These are phyloP conservation scores for Nothoprocta perdicaria DNA, from an alignment of 2,113 vertebrate species.

Conservation along the genomic window DNA sequence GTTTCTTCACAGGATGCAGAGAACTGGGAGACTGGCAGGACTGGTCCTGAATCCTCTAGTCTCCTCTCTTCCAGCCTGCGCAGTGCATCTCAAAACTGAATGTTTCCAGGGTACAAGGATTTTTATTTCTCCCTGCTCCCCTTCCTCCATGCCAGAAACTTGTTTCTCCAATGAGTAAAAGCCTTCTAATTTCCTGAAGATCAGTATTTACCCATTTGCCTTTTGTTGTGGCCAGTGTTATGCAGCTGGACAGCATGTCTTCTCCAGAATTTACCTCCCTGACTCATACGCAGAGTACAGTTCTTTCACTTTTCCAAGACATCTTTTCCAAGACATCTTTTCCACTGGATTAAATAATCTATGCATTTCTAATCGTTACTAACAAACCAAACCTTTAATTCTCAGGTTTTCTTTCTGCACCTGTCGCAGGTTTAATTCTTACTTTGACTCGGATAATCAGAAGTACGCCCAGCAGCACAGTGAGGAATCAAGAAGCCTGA, in stretches of 20 bases:
- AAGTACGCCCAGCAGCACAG: accelerated
- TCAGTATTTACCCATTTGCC: not conserved
- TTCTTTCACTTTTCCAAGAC: not conserved
- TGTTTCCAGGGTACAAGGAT: not conserved
- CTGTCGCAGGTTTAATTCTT: not conserved
- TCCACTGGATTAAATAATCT: not conserved
- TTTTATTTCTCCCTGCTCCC: not conserved
- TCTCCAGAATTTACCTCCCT: not conserved
- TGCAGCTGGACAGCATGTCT: not conserved
- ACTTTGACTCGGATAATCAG: not conserved
- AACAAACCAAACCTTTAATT: not conserved
- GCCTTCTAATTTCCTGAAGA: not conserved
- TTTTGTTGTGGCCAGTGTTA: not conserved
- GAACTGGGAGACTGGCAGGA: not conserved
- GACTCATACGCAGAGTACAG: not conserved
- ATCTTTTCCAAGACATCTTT: not conserved
- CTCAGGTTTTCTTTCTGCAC: not conserved
- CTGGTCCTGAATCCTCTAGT: not conserved
- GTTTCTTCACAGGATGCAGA: accelerated
- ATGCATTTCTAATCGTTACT: not conserved
- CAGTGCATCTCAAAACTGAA: not conserved
- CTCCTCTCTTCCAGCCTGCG: not conserved
- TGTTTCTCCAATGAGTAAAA: not conserved
- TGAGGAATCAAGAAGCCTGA: no score
- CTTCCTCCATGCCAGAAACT: not conserved